Evolutionary conservation across 2,797 vertebrate genomes (phyloP).

Genomic region (Lepilemur ruficaudatus): DNA sequence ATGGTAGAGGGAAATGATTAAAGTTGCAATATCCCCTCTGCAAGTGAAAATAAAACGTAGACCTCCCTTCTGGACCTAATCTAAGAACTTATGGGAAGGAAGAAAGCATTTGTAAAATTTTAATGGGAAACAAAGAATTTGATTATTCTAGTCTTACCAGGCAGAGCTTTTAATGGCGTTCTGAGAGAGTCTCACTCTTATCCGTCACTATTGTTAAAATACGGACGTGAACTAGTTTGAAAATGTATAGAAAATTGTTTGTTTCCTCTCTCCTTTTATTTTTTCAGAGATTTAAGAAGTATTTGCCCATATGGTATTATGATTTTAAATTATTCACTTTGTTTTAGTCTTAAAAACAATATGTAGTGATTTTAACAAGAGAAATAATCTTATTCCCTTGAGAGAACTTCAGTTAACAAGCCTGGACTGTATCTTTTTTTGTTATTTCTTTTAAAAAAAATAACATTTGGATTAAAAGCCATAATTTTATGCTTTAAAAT

Average conservation of each 20-base stretch:
- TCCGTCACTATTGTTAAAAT: slow-evolving; percentile 12
- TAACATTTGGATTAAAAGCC: neutral
- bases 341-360: slow-evolving; percentile 25
- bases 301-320: neutral
- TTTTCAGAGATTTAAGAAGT: neutral
- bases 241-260: neutral
- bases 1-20: neutral
- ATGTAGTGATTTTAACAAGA: neutral
- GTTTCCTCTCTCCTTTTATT: neutral
- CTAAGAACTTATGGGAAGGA: slow-evolving; percentile 34
- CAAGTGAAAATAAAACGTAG: slow-evolving; percentile 52
- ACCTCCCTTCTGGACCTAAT: slow-evolving; percentile 40
- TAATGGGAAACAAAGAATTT: neutral
- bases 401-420: neutral
- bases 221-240: neutral
- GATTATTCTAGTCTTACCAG: neutral
- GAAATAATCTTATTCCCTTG: neutral
- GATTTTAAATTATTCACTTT: slow-evolving; percentile 30
- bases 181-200: neutral
- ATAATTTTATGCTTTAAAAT: neutral
- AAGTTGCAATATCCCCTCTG: slow-evolving; percentile 14
- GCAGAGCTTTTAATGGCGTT: neutral
- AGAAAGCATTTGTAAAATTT: slow-evolving; percentile 29
- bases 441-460: neutral
- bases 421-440: neutral